Percentiles rank a stretch among this genome's conserved stretches.
These are phyloP conservation scores for Leptodirus hochenwartii DNA, from an alignment of 2,888 invertebrate genomes.

Conservation along the genomic window DNA sequence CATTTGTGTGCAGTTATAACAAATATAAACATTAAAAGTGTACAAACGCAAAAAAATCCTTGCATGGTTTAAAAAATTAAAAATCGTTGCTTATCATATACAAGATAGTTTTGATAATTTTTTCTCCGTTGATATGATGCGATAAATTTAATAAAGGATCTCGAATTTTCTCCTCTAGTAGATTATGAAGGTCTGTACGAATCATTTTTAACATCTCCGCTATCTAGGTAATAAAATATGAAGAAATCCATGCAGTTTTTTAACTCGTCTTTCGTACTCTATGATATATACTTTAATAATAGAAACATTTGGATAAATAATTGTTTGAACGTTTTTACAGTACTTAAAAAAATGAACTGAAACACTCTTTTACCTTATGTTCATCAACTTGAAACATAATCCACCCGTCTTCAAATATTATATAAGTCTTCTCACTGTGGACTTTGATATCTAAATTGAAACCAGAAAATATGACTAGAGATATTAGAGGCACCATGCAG, in stretches of 20 bases:
- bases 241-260: not conserved
- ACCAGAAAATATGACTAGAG: constrained; percentile 57
- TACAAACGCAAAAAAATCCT: too few species aligned
- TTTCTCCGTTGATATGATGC: constrained; percentile 54
- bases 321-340: not conserved
- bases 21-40: too few species aligned
- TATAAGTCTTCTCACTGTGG: constrained; percentile 52
- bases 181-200: constrained; percentile 51
- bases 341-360: constrained; percentile 5
- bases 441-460: constrained; percentile 53
- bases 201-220: constrained; percentile 69
- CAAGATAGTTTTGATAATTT: constrained; percentile 58
- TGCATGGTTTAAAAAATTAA: too few species aligned
- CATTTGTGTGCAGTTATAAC: too few species aligned
- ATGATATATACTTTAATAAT: too few species aligned
- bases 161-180: constrained; percentile 69
- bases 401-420: constrained; percentile 61
- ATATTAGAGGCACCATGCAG: constrained; percentile 59
- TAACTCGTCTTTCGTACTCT: too few species aligned
- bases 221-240: constrained; percentile 31
- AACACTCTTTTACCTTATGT: constrained; percentile 36
- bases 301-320: not conserved
- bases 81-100: constrained; percentile 34
- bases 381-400: constrained; percentile 62
- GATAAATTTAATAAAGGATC: constrained; percentile 59